Evolutionary conservation across 2,888 invertebrate genomes (phyloP), one percentile per base, ranked within the genome.

Genomic region (Protonemura montana): DNA sequence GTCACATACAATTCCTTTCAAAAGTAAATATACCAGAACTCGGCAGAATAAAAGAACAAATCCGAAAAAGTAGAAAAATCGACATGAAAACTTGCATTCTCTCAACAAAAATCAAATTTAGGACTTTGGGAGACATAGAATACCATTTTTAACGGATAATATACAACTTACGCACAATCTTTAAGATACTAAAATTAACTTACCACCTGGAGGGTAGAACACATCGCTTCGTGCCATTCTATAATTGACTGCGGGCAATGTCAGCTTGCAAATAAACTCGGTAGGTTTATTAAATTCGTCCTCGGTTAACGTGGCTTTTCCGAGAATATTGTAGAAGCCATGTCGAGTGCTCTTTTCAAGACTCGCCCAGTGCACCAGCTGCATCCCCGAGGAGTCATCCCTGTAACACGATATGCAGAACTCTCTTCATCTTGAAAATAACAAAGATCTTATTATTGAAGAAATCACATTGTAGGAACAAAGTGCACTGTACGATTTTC

Each of bases 211-310:
- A 41, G 82, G 82, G n/a, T 41, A 35, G 82, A 41, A 82, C 13
- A 82, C 41, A 0, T 3, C 25, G 25, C 82, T 82, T 82, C 25
- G 41, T 21, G 35, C 26, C 25, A 25, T 16, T 26, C 42, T 5
- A 26, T 82, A 41, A 21, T 82, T 26, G 16, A 30, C 35, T 3
- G 35, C 35, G 35, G 82, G 82, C 3, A 82, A 35, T 10, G 13
- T 30, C 26, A 82, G 82, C 41, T 82, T 82, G 41, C 82, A 82
- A 35, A 41, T 82, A n/a, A 82, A 82, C 41, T 82, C 82, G n/a
- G 41, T 82, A 13, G 82, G 26, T 10, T 30, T 41, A 16, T 41
- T 30, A 21, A 82, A 26, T 16, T 41, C 42, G 7, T n/a, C 13
- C 35, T 30, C 41, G 16, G 82, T 5, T 2, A 82, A 26, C n/a